Base-by-base conservation (phyloP, 2,113 vertebrate species). In the Tamias sibiricus region DNA sequence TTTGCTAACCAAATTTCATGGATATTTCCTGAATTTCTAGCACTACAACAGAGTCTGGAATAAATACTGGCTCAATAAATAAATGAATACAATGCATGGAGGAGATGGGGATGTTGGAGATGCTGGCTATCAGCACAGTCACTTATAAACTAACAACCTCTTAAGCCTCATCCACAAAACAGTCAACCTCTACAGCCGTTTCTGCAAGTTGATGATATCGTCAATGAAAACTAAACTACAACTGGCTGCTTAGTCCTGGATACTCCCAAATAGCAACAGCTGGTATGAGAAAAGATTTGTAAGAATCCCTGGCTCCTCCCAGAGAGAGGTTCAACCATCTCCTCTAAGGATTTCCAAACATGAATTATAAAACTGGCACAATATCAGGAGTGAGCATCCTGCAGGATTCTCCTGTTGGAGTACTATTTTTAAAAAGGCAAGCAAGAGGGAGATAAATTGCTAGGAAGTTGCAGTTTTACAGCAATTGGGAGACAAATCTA, bases 401-500 rank as follows among this genome's bases (percentile, higher is more conserved):
- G 84, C 66, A 95, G 91, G 89, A 83, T 81, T 95, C 95, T 96
- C 95, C 93, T 94, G 54, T 47, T 71, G n/a, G 76, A 95, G 92
- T 57, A 92, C 87, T 87, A 91, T 97, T 96, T 97, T 91, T 91
- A 80, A 91, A 97, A 94, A 95, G 84, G 87, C 90, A 92, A 96
- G 95, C 95, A 42, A 95, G 75, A 93, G 47, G 77, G 76, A 95
- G 87, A 93, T 14, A 86, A 95, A 97, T 95, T 97, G 94, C 95
- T 96, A 90, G 84, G 95, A 96, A 98, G 95, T 4, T 96, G 93
- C 76, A 92, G 96, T 95, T 97, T 97, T 92, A 97, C 80, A 94
- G 96, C 97, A 96, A 98, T 19, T 95, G 49, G 74, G 84, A 95
- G 91, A 93, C 89, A 94, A 94, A 93, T 81, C 92, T 95, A 90